Evolutionary conservation across 2,888 invertebrate genomes (phyloP), one percentile per base, ranked within the genome.

Genomic region (Magallana nippona): DNA sequence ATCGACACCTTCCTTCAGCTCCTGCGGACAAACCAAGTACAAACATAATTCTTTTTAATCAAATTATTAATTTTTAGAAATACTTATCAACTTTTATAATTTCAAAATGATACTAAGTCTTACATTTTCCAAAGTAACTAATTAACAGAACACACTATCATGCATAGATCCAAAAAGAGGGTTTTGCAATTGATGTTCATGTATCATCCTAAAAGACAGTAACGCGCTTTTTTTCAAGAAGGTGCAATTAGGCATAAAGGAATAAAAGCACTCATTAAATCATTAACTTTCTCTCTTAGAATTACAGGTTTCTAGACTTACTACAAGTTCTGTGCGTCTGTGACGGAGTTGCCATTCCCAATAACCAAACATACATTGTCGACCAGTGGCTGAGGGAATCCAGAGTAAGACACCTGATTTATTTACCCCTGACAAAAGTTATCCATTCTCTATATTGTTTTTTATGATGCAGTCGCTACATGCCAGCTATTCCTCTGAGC

Each of bases 281-380:
- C 19, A 11, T n/a, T 81, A 11, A 32, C 22, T 78, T 62, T 55
- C 63, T 82, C 22, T 86, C 87, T 71, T 88, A 94, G 94, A 93
- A 93, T 84, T 93, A 91, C 86, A 88, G 92, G 13, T 94, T 93
- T 83, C 89, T 94, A 83, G 94, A 94, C 84, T 88, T 94, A 58
- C 89, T 94, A 79, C 92, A 93, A 83, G 94, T 94, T 22, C 86
- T 94, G 78, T 94, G 94, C 90, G 94, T 94, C 0, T 94, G 94
- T 90, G 92, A 94, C 85, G 93, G 92, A 0, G 93, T 94, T 2
- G 92, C 94, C 55, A 94, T 94, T 62, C 93, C 93, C 17, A 93
- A 94, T 87, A 94, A 94, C 85, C 94, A 94, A 86, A 91, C 90
- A 55, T 94, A 93, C 88, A 94, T 94, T 79, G 93, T 93, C 55